Conservation (phyloP, 2,888 invertebrate genomes). For the Archips crataeganus region DNA sequence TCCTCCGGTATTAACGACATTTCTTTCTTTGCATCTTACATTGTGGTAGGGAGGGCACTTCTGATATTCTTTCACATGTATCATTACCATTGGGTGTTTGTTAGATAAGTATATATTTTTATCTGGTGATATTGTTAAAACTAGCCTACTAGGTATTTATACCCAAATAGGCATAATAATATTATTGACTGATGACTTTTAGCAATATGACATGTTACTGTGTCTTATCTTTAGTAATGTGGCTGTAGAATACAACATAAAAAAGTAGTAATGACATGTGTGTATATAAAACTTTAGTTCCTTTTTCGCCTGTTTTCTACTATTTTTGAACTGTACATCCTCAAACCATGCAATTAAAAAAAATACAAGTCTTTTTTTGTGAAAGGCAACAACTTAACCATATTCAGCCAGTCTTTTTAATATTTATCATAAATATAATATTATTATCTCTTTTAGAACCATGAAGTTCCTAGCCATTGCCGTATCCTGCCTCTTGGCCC, state of each 20-base stretch:
- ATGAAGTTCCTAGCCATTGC: conserved; percentile 87
- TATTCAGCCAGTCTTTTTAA: neutral
- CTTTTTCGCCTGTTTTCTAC: no score
- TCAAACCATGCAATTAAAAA: neutral
- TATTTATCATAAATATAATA: no score
- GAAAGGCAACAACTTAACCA: neutral
- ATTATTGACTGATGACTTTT: neutral
- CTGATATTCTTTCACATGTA: no score
- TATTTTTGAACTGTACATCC: neutral
- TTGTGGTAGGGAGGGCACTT: neutral
- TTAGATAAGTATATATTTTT: neutral
- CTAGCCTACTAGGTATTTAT: neutral
- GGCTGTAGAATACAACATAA: neutral
- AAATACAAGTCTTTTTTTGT: neutral
- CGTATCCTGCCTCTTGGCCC: conserved; percentile 76
- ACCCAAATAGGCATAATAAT: neutral
- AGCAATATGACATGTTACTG: neutral
- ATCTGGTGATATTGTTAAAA: neutral
- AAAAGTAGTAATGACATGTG: no score
- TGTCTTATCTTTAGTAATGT: neutral
- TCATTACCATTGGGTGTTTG: neutral
- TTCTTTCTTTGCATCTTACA: neutral
- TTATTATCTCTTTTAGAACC: conserved; percentile 58
- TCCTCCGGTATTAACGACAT: no score
- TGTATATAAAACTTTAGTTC: no score